Evolutionary conservation across 2,888 invertebrate genomes (phyloP), one percentile per base, ranked within the genome.

Genomic region (Calameuta idolon): DNA sequence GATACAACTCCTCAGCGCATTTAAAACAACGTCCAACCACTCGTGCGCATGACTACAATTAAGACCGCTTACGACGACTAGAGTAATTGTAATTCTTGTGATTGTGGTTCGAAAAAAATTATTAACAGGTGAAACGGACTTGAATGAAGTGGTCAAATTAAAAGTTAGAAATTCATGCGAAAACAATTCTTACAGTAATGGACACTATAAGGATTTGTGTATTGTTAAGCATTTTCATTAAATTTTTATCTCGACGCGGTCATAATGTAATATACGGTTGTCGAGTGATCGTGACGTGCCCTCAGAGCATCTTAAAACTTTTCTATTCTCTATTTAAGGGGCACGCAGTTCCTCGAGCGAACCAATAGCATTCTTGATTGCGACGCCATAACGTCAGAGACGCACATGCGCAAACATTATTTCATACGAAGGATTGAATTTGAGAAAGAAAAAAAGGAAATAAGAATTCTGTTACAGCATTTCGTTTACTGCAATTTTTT

Each of bases 51-150:
- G 76, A 77, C 79, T 78, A 76, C 55, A 34, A 77, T 82, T 81
- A 77, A 80, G 82, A 87, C 88, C 86, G 82, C 87, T 89, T 87
- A 85, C 88, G 91, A 91, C 91, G 91, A 91, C 91, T 91, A 91
- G 90, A 91, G 84, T 89, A 75, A 87, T 76, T 76, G n/a, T n/a
- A 79, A 77, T 79, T 77, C 33, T 75, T 73, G 75, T 9, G 78
- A 76, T 33, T 79, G 73, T 78, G 71, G 69, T 69, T 74, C 33
- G n/a, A 76, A 34, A 9, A 74, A 69, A 74, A 69, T 23, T 74
- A 79, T 31, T 40, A 15, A 40, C 4, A 4, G 40, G 40, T 40
- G 40, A 40, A 40, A 40, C 40, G 4, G 15, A 40, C 4, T 40
- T 15, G 40, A 15, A 12, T 4, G 4, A 40, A 15, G 15, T 40